These are phyloP conservation scores for Thomomys bottae DNA, from an alignment of 2,113 vertebrate genomes.

Conservation along the genomic window DNA sequence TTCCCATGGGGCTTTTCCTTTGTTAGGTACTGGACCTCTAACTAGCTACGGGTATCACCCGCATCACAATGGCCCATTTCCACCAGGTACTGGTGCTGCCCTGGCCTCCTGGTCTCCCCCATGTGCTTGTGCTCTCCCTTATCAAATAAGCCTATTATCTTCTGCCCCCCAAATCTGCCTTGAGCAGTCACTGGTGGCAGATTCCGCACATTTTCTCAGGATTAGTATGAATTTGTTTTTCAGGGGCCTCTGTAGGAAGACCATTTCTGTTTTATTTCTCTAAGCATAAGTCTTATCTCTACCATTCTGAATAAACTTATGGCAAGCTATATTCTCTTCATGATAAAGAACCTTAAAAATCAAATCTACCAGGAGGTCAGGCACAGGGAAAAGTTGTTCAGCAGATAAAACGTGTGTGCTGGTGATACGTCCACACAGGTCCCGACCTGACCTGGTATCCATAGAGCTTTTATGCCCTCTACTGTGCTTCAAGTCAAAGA, in stretches of 20 bases:
- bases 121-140: background rate
- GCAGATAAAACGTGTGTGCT: background rate
- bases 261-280: background rate
- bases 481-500: background rate
- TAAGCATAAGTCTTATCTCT: background rate
- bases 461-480: background rate
- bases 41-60: background rate
- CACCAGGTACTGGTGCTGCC: background rate
- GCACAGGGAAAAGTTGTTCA: background rate
- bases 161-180: background rate
- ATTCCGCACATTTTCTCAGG: background rate
- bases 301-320: background rate
- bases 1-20: background rate
- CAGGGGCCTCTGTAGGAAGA: no score
- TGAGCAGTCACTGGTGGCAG: background rate
- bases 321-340: conserved; percentile 22
- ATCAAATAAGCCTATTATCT: background rate
- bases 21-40: background rate
- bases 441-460: background rate
- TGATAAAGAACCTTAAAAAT: conserved; percentile 19
- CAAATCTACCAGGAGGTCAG: background rate
- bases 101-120: background rate
- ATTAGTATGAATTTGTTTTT: background rate
- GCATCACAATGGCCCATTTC: background rate
- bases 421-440: background rate